Percentiles rank a stretch among this genome's conserved stretches.
phyloP scores from a whole-genome alignment of 2,888 invertebrate species.

The Phyllotreta cruciferae region DNA sequence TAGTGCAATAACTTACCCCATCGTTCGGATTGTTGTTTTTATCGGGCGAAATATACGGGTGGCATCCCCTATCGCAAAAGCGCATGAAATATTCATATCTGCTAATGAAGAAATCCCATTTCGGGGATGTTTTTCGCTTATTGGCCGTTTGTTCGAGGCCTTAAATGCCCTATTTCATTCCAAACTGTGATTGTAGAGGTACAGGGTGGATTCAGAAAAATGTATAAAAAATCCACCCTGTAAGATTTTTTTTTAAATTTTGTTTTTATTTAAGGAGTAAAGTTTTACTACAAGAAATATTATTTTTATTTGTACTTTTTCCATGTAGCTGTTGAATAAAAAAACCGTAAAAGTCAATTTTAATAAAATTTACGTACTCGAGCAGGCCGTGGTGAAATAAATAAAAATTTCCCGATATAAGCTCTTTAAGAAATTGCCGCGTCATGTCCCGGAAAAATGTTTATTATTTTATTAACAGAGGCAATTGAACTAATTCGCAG shows the following conservation, averaged over 20 bases:
- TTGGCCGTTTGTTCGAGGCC: background rate
- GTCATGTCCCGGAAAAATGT: constrained; percentile 10
- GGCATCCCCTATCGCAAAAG: constrained; percentile 18
- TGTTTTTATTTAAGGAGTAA: too few species aligned
- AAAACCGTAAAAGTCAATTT: too few species aligned
- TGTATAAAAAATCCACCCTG: too few species aligned
- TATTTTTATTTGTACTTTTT: too few species aligned
- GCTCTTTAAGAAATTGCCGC: constrained; percentile 1
- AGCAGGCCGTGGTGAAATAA: background rate
- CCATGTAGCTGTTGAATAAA: too few species aligned
- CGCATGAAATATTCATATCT: constrained; percentile 23
- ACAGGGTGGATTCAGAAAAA: too few species aligned
- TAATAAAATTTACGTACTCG: too few species aligned
- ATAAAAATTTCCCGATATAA: background rate
- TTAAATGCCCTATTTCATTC: background rate
- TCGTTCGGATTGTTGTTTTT: constrained; percentile 19
- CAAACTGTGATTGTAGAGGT: background rate
- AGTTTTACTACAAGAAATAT: too few species aligned
- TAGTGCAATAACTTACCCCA: constrained; percentile 19
- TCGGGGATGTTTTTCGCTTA: background rate
- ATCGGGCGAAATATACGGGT: constrained; percentile 20
- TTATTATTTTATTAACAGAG: constrained; percentile 29
- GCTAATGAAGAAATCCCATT: constrained; percentile 16
- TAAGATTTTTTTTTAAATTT: too few species aligned
- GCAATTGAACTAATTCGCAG: constrained; percentile 32